Percentiles rank a stretch among this genome's conserved stretches.
Conservation (phyloP, 1,140 invertebrate species). For the Lordiphosa collinella region DNA sequence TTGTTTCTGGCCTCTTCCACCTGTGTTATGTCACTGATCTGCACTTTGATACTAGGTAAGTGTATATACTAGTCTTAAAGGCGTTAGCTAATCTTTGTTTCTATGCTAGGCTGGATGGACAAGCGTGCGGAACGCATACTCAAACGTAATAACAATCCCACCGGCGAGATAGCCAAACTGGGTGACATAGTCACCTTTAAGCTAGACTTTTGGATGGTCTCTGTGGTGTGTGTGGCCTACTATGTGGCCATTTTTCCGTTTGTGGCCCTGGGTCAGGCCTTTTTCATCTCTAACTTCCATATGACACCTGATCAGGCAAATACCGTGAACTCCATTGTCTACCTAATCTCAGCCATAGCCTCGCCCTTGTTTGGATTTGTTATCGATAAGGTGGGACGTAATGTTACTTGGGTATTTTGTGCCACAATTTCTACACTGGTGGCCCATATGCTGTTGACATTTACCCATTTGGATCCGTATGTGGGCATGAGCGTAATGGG, state of each 20-base stretch:
- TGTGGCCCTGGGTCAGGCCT: slow-evolving; percentile 95
- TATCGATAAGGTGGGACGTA: slow-evolving; percentile 94
- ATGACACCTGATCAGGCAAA: slow-evolving; percentile 88
- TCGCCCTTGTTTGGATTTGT: slow-evolving; percentile 95
- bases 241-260: slow-evolving; percentile 99
- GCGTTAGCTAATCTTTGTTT: not conserved
- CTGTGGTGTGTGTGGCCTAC: slow-evolving; percentile 94
- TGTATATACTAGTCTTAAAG: not conserved
- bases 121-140: slow-evolving; percentile 90
- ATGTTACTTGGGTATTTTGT: slow-evolving; percentile 93
- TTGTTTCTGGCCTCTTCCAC: slow-evolving; percentile 89
- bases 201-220: slow-evolving; percentile 92
- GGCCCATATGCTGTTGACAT: slow-evolving; percentile 91
- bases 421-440: slow-evolving; percentile 89
- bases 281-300: slow-evolving; percentile 93
- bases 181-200: slow-evolving; percentile 93
- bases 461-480: slow-evolving; percentile 92
- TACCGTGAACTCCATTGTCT: slow-evolving; percentile 92
- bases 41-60: slow-evolving; percentile 85
- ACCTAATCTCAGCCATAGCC: slow-evolving; percentile 92
- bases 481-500: slow-evolving; percentile 94
- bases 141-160: slow-evolving; percentile 82
- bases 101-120: slow-evolving; percentile 86
- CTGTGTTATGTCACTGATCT: slow-evolving; percentile 91
- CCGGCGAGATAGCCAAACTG: slow-evolving; percentile 87